Evolutionary conservation across 2,888 invertebrate genomes (phyloP), one percentile per base, ranked within the genome.

Genomic region (Caenorhabditis zanzibari): DNA sequence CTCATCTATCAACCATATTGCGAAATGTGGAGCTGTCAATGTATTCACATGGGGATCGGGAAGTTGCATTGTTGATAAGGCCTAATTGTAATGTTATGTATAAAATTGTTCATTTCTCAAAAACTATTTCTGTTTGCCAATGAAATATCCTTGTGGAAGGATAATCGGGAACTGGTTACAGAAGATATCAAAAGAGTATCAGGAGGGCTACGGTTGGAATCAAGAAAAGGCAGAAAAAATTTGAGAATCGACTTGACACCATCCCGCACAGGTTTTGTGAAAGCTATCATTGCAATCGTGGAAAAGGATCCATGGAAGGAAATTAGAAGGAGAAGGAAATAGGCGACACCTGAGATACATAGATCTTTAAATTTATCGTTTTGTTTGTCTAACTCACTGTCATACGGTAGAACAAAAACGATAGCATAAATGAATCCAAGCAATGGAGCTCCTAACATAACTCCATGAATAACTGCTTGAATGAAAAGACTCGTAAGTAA

Each of bases 11-110:
- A 93, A 93, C 86, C 93, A 93, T 88, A 87, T 93, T 81, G 93
- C 92, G 14, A 88, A 91, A 68, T 93, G 93, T 86, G 93, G 93
- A 32, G 90, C 89, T 75, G 86, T 93, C 41, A 93, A 93, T 85
- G 92, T 93, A 2, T 93, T 92, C 86, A 88, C 90, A 38, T 93
- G 92, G 86, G 90, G 88, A 32, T 56, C 77, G 4, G 63, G 41
- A 19, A 44, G 64, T 58, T 84, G 84, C 73, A 77, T 81, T 54
- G 59, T 83, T 47, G 83, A 83, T 58, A 26, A 47, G 24, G 64
- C 41, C 6, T 80, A 63, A 26, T 22, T 75, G 41, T 35, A 69
- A 44, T n/a, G 19, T 22, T 7, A 7, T 59, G 73, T 61, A 73
- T 59, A 28, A 73, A 16, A 32, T 35, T 7, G 28, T 54, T 56